Evolutionary conservation across 2,888 invertebrate species (phyloP), one percentile per base, ranked within the genome.

Genomic region (Trissolcus brochymenae): DNA sequence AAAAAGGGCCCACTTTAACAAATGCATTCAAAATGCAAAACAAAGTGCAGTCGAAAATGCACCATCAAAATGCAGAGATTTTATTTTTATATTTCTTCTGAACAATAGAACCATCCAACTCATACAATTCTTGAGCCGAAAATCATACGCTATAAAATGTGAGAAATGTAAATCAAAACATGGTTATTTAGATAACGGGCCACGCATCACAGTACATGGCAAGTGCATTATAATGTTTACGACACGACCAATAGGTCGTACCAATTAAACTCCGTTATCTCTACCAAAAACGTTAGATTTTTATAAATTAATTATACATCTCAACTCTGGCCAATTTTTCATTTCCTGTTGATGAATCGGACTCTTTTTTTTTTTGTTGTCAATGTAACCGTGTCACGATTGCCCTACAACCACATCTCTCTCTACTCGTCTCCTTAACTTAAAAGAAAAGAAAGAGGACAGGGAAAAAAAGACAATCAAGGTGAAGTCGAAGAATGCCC

Each of bases 101-200:
- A 51, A 40, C 29, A 62, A 56, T 41, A 21, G n/a, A 41, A 55
- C 49, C 16, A 55, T 17, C 56, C 19, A 50, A 62, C 56, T 55
- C 61, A 35, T 17, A 21, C n/a, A n/a, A 46, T 16, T 55, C 35
- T 19, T 13, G 4, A 29, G 21, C 53, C 56, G 56, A 70, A 70
- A 55, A 50, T 61, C 51, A 55, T 61, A 70, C 50, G 61, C 35
- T 11, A 61, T 70, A 56, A 11, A 41, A 13, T 43, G 17, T 14
- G 56, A 54, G 65, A 61, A 73, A 65, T 60, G 51, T 67, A 67
- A 74, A 68, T 62, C 57, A 54, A 68, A 59, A n/a, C n/a, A 75
- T 75, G 40, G 50, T 75, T 74, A 64, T 68, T 68, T 74, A 68
- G 59, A 68, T 68, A 75, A 75, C 75, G 75, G 68, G 35, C 25